A percentile compares a stretch with the other conserved stretches of the same genome.
These are phyloP conservation scores for Calameuta idolon DNA, from an alignment of 2,888 invertebrate species.

Conservation along the genomic window DNA sequence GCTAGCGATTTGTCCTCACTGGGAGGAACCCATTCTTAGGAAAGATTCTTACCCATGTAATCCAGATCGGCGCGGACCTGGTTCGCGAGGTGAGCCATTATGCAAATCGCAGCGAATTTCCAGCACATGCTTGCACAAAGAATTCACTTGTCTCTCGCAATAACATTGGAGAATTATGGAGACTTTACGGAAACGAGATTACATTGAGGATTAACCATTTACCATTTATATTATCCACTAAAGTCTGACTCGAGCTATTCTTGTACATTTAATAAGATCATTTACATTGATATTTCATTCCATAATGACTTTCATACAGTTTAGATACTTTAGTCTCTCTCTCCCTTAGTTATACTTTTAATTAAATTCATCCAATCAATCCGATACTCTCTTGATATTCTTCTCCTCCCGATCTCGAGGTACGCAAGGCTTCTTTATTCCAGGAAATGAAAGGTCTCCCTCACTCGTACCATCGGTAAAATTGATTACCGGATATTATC, in stretches of 20 bases:
- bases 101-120: constrained; percentile 26
- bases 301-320: not conserved
- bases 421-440: not conserved
- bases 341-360: not conserved
- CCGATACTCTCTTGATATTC: not conserved
- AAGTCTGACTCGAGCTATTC: not conserved
- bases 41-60: constrained; percentile 25
- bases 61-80: constrained; percentile 22
- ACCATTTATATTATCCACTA: not conserved
- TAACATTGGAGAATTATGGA: not conserved
- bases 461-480: not conserved
- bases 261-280: not conserved
- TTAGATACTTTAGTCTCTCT: not conserved
- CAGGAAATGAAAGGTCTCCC: not conserved
- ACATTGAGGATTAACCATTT: not conserved
- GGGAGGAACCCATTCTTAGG: not conserved
- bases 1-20: not conserved
- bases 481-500: not conserved
- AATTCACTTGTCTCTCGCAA: not conserved
- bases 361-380: not conserved
- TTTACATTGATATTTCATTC: not conserved
- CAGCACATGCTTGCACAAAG: constrained; percentile 27
- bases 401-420: not conserved
- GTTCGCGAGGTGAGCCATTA: constrained; percentile 27
- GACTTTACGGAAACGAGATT: constrained; percentile 2